These are phyloP conservation scores for Phenganax subtilis DNA, from an alignment of 92 coral and sea anemone species.

Conservation along the genomic window DNA sequence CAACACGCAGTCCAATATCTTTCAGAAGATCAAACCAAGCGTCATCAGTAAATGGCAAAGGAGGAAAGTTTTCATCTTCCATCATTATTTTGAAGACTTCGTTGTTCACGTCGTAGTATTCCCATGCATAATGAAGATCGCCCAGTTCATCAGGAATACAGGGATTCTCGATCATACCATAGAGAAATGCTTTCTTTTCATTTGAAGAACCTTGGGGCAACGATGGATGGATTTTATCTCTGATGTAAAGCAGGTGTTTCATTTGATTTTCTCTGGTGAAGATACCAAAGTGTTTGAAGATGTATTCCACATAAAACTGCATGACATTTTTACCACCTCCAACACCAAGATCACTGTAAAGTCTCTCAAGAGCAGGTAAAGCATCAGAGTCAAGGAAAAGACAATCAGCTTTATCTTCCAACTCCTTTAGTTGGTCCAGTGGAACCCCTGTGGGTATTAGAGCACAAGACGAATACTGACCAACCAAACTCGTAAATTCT, in stretches of 20 bases:
- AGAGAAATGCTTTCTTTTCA: slow-evolving; percentile 58
- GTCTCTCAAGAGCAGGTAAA: slow-evolving; percentile 62
- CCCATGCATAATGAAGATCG: slow-evolving; percentile 53
- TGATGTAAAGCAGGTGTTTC: slow-evolving; percentile 60
- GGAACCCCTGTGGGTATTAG: slow-evolving; percentile 67
- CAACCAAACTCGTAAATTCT: slow-evolving; percentile 53
- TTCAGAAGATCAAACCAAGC: slow-evolving; percentile 73
- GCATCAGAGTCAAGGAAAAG: slow-evolving; percentile 62
- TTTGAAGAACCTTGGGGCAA: slow-evolving; percentile 57
- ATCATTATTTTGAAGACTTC: slow-evolving; percentile 74
- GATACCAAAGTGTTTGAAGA: slow-evolving; percentile 72
- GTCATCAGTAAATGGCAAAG: slow-evolving; percentile 56
- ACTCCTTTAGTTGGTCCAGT: slow-evolving; percentile 54
- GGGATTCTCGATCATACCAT: slow-evolving; percentile 58
- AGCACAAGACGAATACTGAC: slow-evolving; percentile 58
- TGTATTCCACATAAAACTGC: slow-evolving; percentile 73
- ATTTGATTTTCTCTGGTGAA: slow-evolving; percentile 60
- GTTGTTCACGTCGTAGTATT: slow-evolving; percentile 70
- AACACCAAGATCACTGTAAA: slow-evolving; percentile 63
- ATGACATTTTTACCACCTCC: slow-evolving; percentile 50
- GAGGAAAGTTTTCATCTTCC: slow-evolving; percentile 63
- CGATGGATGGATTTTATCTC: slow-evolving; percentile 53
- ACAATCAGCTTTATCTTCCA: slow-evolving; percentile 69
- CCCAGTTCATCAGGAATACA: slow-evolving; percentile 65
- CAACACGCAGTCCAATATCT: slow-evolving; percentile 69